Evolutionary conservation across 2,113 vertebrate species (phyloP).

Genomic region (Laticauda laticaudata): DNA sequence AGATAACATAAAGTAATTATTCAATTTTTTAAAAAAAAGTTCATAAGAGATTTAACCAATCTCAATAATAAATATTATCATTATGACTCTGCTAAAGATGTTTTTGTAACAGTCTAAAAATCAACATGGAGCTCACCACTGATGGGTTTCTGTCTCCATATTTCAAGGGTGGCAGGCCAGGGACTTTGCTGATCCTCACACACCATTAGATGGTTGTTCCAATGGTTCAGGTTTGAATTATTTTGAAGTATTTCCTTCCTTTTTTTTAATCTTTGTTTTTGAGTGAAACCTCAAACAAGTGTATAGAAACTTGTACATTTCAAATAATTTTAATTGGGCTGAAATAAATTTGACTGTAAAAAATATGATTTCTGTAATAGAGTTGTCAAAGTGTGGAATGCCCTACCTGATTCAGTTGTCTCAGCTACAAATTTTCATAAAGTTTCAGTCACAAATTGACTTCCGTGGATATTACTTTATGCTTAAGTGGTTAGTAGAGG

Average conservation of each 20-base stretch:
- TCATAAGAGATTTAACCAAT: background rate
- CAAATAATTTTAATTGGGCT: background rate
- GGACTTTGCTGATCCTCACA: background rate
- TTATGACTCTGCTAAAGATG: background rate
- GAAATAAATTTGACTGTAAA: background rate
- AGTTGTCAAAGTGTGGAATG: too few relatives aligned
- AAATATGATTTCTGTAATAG: too few relatives aligned
- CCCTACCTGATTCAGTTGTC: too few relatives aligned
- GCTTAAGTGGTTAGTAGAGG: too few relatives aligned
- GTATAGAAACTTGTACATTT: background rate
- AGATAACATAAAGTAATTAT: background rate
- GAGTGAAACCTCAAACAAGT: background rate
- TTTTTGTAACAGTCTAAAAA: background rate
- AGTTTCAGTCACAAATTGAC: too few relatives aligned
- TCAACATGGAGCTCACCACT: background rate
- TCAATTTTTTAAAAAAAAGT: background rate
- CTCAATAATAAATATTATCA: background rate
- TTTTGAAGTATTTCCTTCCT: background rate
- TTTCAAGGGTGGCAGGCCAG: background rate
- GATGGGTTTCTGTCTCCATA: too few relatives aligned
- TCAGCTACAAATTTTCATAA: too few relatives aligned
- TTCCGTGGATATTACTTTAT: too few relatives aligned
- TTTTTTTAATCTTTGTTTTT: background rate
- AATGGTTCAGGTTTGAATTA: too few relatives aligned
- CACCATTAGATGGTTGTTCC: background rate